Percentiles rank a stretch among this genome's conserved stretches.
Conservation (phyloP, 2,797 vertebrate species). For the Hybognathus amarus region DNA sequence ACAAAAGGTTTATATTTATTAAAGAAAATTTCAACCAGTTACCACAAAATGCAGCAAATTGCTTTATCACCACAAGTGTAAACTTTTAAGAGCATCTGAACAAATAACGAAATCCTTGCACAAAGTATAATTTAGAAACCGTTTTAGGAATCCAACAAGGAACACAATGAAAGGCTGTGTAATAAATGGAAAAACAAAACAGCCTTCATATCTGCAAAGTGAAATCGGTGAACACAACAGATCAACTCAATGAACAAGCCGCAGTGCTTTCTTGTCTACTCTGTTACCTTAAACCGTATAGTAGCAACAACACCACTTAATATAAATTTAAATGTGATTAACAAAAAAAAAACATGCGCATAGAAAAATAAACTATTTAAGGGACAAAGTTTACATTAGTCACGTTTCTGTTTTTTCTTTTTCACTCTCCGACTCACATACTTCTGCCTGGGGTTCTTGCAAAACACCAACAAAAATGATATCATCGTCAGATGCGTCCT, state of each 20-base stretch:
- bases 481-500: conserved; percentile 53
- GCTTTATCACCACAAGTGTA: conserved; percentile 16
- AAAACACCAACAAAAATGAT: conserved; percentile 57
- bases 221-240: not conserved
- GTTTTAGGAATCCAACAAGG: not conserved
- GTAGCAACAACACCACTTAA: not conserved
- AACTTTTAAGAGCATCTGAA: conserved; percentile 1
- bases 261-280: too few species aligned
- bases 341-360: not conserved
- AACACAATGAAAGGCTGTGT: not conserved
- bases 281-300: too few species aligned
- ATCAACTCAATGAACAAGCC: conserved; percentile 4
- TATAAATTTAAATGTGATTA: not conserved
- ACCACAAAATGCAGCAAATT: not conserved
- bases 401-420: conserved; percentile 24
- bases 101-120: not conserved
- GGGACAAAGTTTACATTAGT: not conserved
- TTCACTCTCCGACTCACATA: not conserved
- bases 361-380: not conserved
- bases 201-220: not conserved
- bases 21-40: conserved; percentile 28
- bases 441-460: conserved; percentile 25
- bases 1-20: conserved; percentile 21
- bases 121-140: not conserved
- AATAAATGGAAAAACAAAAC: not conserved